These are phyloP conservation scores for Microplitis mediator DNA, from an alignment of 1,140 invertebrate species.

Conservation along the genomic window DNA sequence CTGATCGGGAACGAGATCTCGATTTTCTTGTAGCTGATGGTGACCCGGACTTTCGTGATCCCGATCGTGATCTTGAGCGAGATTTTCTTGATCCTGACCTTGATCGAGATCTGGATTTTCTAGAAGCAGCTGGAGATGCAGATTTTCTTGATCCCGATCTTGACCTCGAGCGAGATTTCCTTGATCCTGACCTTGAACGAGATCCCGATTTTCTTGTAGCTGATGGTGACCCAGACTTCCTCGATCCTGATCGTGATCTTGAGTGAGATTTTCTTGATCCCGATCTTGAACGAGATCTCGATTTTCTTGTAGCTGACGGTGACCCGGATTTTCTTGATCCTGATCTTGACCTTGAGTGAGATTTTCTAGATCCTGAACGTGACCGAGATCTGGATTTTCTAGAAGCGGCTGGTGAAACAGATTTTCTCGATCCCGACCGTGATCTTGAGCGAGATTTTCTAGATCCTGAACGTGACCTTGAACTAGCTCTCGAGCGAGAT, in stretches of 20 bases:
- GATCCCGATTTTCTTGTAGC: slow-evolving; percentile 37
- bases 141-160: slow-evolving; percentile 25
- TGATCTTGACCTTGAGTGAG: slow-evolving; percentile 37
- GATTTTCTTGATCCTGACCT: slow-evolving; percentile 33
- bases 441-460: slow-evolving; percentile 31
- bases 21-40: slow-evolving; percentile 43
- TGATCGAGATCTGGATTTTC: slow-evolving; percentile 8
- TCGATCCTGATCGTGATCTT: slow-evolving; percentile 32
- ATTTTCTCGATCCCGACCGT: no score
- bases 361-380: slow-evolving; percentile 27
- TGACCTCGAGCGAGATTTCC: slow-evolving; percentile 35
- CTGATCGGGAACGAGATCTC: slow-evolving; percentile 35
- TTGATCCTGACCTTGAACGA: slow-evolving; percentile 35
- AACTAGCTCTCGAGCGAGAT: slow-evolving; percentile 44
- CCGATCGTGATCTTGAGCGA: slow-evolving; percentile 34
- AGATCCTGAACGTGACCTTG: not conserved
- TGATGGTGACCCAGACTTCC: slow-evolving; percentile 40
- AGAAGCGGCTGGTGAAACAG: no score
- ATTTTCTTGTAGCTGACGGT: slow-evolving; percentile 5
- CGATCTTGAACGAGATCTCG: slow-evolving; percentile 39
- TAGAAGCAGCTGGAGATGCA: no score
- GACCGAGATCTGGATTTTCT: slow-evolving; percentile 26
- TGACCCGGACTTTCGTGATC: slow-evolving; percentile 38
- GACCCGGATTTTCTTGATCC: slow-evolving; percentile 26
- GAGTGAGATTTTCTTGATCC: slow-evolving; percentile 32